Percentiles rank a stretch among this genome's conserved stretches.
Evolutionary conservation across 2,888 invertebrate species (phyloP).

Genomic region (Volucella zonaria): DNA sequence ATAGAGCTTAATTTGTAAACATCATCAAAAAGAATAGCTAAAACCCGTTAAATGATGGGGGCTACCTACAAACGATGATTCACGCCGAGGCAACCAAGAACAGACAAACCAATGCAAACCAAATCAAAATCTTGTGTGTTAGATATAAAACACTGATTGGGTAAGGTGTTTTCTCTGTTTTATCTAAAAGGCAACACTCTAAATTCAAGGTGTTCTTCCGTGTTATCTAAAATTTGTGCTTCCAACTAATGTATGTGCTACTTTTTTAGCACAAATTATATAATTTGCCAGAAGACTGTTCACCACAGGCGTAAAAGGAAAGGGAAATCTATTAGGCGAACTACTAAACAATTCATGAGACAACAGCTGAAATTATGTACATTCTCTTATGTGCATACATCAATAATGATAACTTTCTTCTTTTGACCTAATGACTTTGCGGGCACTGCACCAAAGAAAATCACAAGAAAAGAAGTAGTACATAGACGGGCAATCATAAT

Average conservation of each 20-base stretch:
- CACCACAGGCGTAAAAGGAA: too few species aligned
- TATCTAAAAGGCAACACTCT: slow-evolving; percentile 31
- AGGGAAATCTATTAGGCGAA: too few species aligned
- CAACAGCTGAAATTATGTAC: slow-evolving; percentile 5
- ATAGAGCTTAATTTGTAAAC: slow-evolving; percentile 39
- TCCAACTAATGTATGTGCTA: too few species aligned
- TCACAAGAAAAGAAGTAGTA: neutral
- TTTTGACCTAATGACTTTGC: slow-evolving; percentile 55
- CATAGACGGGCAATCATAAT: slow-evolving; percentile 11
- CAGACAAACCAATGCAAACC: neutral
- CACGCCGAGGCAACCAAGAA: slow-evolving; percentile 5
- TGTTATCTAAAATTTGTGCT: neutral
- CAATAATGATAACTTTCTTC: slow-evolving; percentile 21
- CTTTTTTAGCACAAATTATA: too few species aligned
- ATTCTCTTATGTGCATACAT: neutral
- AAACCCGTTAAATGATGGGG: slow-evolving; percentile 17
- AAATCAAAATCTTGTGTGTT: neutral
- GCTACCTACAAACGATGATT: slow-evolving; percentile 43
- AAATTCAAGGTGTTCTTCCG: neutral
- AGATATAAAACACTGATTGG: slow-evolving; percentile 4
- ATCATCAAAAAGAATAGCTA: slow-evolving; percentile 32
- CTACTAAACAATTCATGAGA: too few species aligned
- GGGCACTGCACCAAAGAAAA: slow-evolving; percentile 37
- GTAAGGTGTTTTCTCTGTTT: slow-evolving; percentile 2
- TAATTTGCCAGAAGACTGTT: too few species aligned